A percentile compares a stretch with the other conserved stretches of the same genome.
phyloP scores from a whole-genome alignment of 1,140 invertebrate species.

The Eumaeus atala region DNA sequence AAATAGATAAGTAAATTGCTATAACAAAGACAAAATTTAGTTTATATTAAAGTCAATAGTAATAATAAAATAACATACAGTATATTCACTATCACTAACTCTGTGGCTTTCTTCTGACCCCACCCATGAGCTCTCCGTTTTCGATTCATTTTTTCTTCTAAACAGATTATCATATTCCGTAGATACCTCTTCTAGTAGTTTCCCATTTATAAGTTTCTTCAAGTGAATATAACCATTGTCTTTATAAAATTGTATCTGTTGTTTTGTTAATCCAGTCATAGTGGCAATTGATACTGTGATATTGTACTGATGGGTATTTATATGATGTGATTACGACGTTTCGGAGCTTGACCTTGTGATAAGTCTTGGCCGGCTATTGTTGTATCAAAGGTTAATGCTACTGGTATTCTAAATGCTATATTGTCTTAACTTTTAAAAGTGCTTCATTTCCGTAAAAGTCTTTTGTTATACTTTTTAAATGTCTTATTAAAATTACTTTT shows the following conservation, averaged over 20 bases:
- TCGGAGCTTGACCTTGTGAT: not conserved
- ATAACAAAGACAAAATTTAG: too few relatives aligned
- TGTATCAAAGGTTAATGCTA: not conserved
- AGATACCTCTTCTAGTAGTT: conserved; percentile 33
- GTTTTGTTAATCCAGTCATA: conserved; percentile 32
- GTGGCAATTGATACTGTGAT: not conserved
- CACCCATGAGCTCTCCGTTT: conserved; percentile 52
- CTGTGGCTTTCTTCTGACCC: conserved; percentile 47
- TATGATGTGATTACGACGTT: not conserved
- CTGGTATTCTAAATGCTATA: too few relatives aligned
- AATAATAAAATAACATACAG: conserved; percentile 30
- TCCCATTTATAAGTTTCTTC: conserved; percentile 33
- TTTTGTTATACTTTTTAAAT: too few relatives aligned
- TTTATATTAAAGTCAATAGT: too few relatives aligned
- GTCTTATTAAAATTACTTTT: too few relatives aligned
- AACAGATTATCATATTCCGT: conserved; percentile 51
- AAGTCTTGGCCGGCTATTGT: not conserved
- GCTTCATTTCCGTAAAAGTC: too few relatives aligned
- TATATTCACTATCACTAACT: conserved; percentile 35
- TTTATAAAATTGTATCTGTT: conserved; percentile 50
- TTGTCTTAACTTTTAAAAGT: too few relatives aligned
- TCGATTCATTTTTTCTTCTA: conserved; percentile 43
- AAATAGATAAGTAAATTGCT: too few relatives aligned
- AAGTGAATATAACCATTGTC: conserved; percentile 48
- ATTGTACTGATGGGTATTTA: not conserved